Evolutionary conservation across 2,113 vertebrate genomes (phyloP).

Genomic region (Cichladusa arquata): DNA sequence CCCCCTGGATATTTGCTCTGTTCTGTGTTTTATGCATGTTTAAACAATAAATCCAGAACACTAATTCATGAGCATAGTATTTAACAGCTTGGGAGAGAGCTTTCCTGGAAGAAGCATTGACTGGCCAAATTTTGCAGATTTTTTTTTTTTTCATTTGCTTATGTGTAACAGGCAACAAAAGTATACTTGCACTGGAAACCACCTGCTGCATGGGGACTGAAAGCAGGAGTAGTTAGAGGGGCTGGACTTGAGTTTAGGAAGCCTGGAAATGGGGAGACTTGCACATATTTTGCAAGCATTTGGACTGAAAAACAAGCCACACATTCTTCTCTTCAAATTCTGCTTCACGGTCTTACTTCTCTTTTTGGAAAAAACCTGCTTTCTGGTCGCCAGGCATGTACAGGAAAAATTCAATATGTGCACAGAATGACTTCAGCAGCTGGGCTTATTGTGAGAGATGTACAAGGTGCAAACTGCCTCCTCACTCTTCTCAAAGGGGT

Average conservation of each 20-base stretch:
- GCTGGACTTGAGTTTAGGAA: background rate
- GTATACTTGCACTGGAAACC: background rate
- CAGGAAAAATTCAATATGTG: background rate
- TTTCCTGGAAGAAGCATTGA: background rate
- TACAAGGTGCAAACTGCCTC: background rate
- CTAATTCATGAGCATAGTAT: background rate
- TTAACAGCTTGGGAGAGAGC: background rate
- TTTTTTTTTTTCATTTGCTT: background rate
- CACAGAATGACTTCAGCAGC: background rate
- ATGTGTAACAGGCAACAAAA: background rate
- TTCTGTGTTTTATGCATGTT: background rate
- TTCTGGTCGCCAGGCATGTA: background rate
- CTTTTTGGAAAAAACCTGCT: background rate
- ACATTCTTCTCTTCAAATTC: background rate
- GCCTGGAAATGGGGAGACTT: background rate
- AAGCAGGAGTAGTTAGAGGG: background rate
- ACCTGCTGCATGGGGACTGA: background rate
- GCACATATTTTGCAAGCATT: background rate
- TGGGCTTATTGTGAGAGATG: background rate
- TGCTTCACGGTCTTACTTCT: background rate
- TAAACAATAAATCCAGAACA: background rate
- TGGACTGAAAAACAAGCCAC: background rate
- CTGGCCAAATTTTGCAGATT: background rate
- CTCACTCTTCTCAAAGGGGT: background rate
- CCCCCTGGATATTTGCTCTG: background rate